Conservation (phyloP, 1,140 invertebrate genomes). For the Papilio glaucus region DNA sequence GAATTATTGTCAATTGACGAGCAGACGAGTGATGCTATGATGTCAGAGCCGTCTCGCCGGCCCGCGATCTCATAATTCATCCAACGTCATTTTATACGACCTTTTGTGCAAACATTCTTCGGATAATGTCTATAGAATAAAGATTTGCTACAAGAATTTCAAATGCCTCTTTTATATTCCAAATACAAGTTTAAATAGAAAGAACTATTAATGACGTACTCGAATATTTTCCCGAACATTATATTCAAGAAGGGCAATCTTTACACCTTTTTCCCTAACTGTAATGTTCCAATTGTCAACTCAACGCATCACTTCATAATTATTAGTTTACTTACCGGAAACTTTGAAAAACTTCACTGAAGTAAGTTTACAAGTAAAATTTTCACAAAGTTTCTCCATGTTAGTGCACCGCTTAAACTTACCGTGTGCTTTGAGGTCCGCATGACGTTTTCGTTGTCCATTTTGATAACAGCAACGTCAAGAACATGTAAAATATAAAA, state of each 20-base stretch:
- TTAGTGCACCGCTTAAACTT: neutral
- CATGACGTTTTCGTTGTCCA: no score
- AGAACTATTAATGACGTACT: neutral
- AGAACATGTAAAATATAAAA: no score
- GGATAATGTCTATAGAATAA: conserved; percentile 30
- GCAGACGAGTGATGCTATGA: conserved; percentile 45
- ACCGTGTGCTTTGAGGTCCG: neutral
- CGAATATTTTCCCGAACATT: neutral
- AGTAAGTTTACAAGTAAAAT: conserved; percentile 19
- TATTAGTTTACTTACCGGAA: conserved; percentile 28
- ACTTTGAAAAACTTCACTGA: conserved; percentile 17
- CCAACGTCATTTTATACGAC: conserved; percentile 17
- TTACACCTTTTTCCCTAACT: neutral
- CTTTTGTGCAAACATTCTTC: conserved; percentile 32
- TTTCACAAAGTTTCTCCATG: neutral
- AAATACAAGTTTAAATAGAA: neutral
- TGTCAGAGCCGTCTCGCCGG: conserved; percentile 43
- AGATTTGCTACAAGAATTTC: conserved; percentile 17
- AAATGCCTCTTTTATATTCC: neutral
- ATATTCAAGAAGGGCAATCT: neutral
- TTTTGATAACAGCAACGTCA: no score
- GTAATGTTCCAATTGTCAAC: neutral
- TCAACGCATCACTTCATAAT: conserved; percentile 17
- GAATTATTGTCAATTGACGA: conserved; percentile 55
- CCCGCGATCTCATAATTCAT: conserved; percentile 35